Evolutionary conservation across 1,140 invertebrate species (phyloP).

Genomic region (Hydropsyche tenuis): DNA sequence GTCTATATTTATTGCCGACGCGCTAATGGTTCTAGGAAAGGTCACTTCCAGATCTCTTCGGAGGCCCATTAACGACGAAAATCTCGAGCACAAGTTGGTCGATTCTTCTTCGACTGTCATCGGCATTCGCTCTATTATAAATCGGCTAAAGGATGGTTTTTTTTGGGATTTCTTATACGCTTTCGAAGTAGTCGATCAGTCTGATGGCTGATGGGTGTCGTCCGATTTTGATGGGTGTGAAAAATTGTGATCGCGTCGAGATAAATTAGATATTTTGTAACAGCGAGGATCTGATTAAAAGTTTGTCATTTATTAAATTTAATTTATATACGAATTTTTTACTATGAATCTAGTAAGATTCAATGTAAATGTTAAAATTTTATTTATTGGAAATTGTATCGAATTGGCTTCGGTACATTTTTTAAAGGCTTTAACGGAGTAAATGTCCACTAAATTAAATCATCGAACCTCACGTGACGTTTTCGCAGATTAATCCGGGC

Average conservation of each 20-base stretch:
- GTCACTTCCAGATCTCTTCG: conserved; percentile 3
- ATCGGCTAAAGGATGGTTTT: background rate
- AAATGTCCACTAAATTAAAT: conserved; percentile 41
- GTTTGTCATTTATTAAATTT: too few relatives aligned
- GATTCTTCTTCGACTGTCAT: conserved; percentile 7
- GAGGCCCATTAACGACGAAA: background rate
- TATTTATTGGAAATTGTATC: too few relatives aligned
- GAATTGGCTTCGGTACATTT: too few relatives aligned
- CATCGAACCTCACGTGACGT: conserved; percentile 42
- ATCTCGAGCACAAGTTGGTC: background rate
- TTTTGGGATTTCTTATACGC: too few relatives aligned
- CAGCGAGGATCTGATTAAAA: too few relatives aligned
- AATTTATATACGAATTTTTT: too few relatives aligned
- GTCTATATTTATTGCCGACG: conserved; percentile 8
- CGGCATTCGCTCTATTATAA: background rate
- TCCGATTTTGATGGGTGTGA: background rate
- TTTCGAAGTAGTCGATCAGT: background rate
- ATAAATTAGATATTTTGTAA: too few relatives aligned
- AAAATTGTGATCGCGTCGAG: too few relatives aligned
- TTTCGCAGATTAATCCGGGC: conserved; percentile 45
- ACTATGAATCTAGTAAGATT: too few relatives aligned
- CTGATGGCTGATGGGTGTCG: background rate
- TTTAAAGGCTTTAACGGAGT: background rate
- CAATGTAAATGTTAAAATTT: too few relatives aligned
- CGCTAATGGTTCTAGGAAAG: conserved; percentile 21